Base-by-base conservation (phyloP, 2,888 invertebrate genomes). In the Lasius platythorax region DNA sequence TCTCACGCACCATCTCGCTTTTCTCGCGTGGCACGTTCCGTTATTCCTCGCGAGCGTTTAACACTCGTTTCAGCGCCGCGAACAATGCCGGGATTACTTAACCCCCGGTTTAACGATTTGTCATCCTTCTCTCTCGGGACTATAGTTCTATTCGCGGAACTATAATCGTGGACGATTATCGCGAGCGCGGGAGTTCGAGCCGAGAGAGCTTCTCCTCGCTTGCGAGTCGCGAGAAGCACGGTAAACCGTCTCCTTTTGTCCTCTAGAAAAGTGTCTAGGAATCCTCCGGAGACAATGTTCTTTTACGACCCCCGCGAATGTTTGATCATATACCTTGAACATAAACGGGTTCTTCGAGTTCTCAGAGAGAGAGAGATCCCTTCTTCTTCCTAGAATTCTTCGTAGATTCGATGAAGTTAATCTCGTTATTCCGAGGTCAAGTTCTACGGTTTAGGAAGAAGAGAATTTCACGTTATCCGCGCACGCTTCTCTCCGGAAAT, bases 21-120 rank as follows among this genome's bases (percentile, higher is more conserved):
- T 18, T 67, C 58, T n/a, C 50, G 40, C 70, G 5, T 46, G 37
- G 46, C 75, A 18, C 53, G 50, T 8, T 33, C 53, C 76, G 76
- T 76, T 76, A 56, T 40, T 40, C 37, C 53, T 40, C 76, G 40
- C 37, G 37, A 56, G 40, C 73, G 11, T 30, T 23, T 23, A 23
- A 23, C 46, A 1, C 33, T 37, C 18, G 66, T 37, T n/a, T 37
- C 53, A 37, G 40, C 8, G 23, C 23, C 23, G 23, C 15, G 56
- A 56, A 78, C 78, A 78, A 78, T 78, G 30, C 67, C 68, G 30
- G 56, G 68, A 68, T 78, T 78, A 43, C 68, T 68, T 58, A 68
- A 78, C n/a, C 37, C 30, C 30, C 9, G n/a, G 30, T 68, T 78
- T 58, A 68, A 15, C 56, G 40, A 68, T 43, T 68, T 53, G 53